Percentiles rank a stretch among this genome's conserved stretches.
Conservation (phyloP, 2,888 invertebrate species). For the Lutraria lutraria region DNA sequence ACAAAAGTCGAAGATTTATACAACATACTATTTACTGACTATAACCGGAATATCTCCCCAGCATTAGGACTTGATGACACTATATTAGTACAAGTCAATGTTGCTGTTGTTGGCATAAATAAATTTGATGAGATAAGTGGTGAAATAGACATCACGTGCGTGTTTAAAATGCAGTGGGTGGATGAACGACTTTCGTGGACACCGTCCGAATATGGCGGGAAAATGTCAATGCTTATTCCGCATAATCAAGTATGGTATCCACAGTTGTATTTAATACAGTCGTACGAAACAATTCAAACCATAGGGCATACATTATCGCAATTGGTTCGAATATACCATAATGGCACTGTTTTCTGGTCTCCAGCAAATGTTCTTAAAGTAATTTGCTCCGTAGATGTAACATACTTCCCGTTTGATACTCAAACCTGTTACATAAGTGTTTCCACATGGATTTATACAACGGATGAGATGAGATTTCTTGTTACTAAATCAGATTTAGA, state of each 20-base stretch:
- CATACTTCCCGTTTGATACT: slow-evolving; percentile 58
- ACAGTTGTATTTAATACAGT: slow-evolving; percentile 43
- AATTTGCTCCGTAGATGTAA: slow-evolving; percentile 55
- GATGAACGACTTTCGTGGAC: slow-evolving; percentile 55
- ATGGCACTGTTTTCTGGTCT: slow-evolving; percentile 47
- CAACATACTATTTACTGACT: slow-evolving; percentile 37
- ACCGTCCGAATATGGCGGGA: slow-evolving; percentile 42
- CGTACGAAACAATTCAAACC: slow-evolving; percentile 29
- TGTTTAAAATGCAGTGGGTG: slow-evolving; percentile 37
- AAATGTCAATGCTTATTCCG: slow-evolving; percentile 23
- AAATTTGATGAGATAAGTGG: slow-evolving; percentile 57
- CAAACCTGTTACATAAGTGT: slow-evolving; percentile 53
- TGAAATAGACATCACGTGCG: slow-evolving; percentile 37
- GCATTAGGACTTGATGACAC: slow-evolving; percentile 25
- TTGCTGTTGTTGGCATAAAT: slow-evolving; percentile 39
- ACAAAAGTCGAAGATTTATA: slow-evolving; percentile 36
- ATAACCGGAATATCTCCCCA: slow-evolving; percentile 39
- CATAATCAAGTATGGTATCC: slow-evolving; percentile 58
- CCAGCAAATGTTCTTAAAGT: slow-evolving; percentile 38
- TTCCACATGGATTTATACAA: not conserved
- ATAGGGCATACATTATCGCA: slow-evolving; percentile 1
- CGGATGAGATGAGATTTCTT: slow-evolving; percentile 7
- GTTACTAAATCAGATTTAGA: not conserved
- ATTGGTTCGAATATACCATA: slow-evolving; percentile 17
- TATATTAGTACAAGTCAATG: slow-evolving; percentile 14